Conservation (phyloP, 2,888 invertebrate genomes). For the Brachynemurus nebulosus region DNA sequence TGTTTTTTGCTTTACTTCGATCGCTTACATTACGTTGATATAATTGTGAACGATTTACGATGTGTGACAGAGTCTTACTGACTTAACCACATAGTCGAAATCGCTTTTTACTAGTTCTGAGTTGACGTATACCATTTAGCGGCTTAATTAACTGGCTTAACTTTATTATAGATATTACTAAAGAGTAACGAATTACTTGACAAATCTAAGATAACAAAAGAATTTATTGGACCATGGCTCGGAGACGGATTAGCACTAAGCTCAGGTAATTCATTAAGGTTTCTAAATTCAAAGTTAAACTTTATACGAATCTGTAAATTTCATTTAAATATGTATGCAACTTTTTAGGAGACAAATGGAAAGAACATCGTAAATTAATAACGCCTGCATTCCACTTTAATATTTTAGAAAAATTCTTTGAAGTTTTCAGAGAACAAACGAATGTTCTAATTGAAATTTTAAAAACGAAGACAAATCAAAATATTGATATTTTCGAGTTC, state of each 20-base stretch:
- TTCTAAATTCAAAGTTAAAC: too few relatives aligned
- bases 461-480: background rate
- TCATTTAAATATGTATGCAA: too few relatives aligned
- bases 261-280: too few relatives aligned
- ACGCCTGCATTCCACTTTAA: slow-evolving; percentile 6
- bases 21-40: background rate
- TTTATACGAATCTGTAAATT: too few relatives aligned
- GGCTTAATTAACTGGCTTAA: too few relatives aligned
- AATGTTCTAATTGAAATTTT: background rate
- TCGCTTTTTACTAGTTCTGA: too few relatives aligned
- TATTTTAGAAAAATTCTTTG: slow-evolving; percentile 5
- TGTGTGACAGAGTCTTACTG: too few relatives aligned
- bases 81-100: too few relatives aligned
- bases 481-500: slow-evolving; percentile 3
- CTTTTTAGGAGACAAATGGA: slow-evolving; percentile 3
- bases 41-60: too few relatives aligned
- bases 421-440: slow-evolving; percentile 4
- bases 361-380: slow-evolving; percentile 2
- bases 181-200: background rate
- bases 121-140: too few relatives aligned
- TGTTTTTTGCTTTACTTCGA: background rate
- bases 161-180: background rate
- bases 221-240: background rate
- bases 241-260: background rate
- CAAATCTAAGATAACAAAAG: background rate